Evolutionary conservation across 2,113 vertebrate genomes (phyloP).

Genomic region (Xenus cinereus): DNA sequence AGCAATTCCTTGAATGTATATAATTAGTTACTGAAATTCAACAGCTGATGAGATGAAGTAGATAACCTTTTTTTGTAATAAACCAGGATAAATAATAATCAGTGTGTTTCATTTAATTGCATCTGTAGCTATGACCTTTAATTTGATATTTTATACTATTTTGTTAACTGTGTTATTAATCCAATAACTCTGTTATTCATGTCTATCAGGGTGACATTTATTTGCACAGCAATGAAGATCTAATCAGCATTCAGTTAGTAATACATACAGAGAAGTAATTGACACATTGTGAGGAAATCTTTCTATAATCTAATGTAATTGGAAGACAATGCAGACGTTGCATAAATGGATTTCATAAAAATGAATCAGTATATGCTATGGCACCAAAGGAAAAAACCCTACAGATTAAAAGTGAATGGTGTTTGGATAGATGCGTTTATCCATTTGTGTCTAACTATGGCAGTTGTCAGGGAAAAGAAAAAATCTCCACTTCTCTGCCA

Average conservation of each 20-base stretch:
- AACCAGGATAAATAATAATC: background rate
- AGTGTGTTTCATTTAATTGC: background rate
- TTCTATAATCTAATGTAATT: background rate
- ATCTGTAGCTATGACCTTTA: background rate
- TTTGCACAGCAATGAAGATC: background rate
- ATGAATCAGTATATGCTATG: background rate
- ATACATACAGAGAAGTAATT: background rate
- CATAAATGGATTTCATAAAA: background rate
- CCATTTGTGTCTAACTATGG: background rate
- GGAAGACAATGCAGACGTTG: background rate
- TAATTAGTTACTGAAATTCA: background rate
- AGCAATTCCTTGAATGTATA: background rate
- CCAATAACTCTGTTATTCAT: too few relatives aligned
- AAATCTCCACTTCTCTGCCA: background rate
- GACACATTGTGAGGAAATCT: background rate
- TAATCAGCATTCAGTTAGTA: background rate
- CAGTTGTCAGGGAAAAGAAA: background rate
- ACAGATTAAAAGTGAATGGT: background rate
- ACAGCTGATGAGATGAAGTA: background rate
- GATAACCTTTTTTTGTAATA: background rate
- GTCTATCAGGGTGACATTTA: background rate
- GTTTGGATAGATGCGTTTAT: background rate
- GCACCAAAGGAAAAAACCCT: rapidly evolving
- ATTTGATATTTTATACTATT: background rate
- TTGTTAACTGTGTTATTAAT: background rate